These are phyloP conservation scores for Ferdinandea cuprea DNA, from an alignment of 2,888 invertebrate genomes.

Conservation along the genomic window DNA sequence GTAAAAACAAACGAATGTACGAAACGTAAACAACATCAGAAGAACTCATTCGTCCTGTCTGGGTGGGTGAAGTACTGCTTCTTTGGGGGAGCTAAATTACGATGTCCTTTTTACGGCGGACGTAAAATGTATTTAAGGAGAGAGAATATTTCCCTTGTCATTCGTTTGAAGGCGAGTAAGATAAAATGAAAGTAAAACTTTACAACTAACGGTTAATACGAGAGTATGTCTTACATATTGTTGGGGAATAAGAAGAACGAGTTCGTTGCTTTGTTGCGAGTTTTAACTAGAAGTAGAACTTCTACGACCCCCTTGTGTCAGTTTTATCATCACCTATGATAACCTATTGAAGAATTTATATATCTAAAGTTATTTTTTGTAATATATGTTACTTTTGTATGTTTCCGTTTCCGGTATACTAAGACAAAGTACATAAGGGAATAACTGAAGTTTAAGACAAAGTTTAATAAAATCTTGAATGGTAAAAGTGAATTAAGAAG, in stretches of 20 bases:
- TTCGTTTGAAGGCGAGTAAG: background rate
- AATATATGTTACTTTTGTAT: background rate
- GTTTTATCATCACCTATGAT: slow-evolving; percentile 2
- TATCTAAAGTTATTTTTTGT: background rate
- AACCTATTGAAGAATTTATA: background rate
- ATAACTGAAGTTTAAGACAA: no score
- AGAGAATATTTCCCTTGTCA: slow-evolving; percentile 18
- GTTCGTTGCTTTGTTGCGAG: slow-evolving; percentile 18
- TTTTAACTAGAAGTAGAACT: background rate
- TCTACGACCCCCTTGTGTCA: background rate
- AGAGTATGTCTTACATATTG: slow-evolving; percentile 13
- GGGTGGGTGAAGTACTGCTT: slow-evolving; percentile 3
- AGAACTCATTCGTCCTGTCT: slow-evolving; percentile 13
- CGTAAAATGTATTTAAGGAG: slow-evolving; percentile 46
- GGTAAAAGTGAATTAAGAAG: no score
- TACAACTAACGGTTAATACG: slow-evolving; percentile 9
- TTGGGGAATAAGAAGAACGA: slow-evolving; percentile 13
- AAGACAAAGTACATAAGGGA: no score
- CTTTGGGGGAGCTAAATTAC: slow-evolving; percentile 31
- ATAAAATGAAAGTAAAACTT: slow-evolving; percentile 26
- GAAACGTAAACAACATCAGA: slow-evolving; percentile 5
- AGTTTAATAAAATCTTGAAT: no score
- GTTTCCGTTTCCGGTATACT: background rate
- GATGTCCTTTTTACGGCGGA: slow-evolving; percentile 44
- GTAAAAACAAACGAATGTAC: background rate